Percentiles rank a stretch among this genome's conserved stretches.
These are phyloP conservation scores for Pedicia rivosa DNA, from an alignment of 2,888 invertebrate genomes.

Conservation along the genomic window DNA sequence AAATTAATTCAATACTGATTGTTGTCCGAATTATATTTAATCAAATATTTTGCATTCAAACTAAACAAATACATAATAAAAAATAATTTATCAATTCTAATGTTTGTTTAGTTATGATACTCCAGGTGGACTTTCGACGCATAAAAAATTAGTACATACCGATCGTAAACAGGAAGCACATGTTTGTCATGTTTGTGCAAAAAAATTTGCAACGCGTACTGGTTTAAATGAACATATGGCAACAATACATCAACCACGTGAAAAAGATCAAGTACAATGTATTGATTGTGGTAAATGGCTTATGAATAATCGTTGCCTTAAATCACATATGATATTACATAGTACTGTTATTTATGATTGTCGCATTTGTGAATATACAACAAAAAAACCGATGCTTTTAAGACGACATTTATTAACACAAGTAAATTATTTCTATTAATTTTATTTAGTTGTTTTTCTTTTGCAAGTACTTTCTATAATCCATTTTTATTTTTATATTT, in stretches of 20 bases:
- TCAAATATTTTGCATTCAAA: too few relatives aligned
- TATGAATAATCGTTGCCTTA: constrained; percentile 12
- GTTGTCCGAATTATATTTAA: too few relatives aligned
- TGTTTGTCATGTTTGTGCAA: constrained; percentile 11
- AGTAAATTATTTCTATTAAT: not conserved
- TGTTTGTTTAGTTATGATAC: constrained; percentile 8
- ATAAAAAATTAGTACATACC: constrained; percentile 8
- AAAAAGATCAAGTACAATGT: constrained; percentile 11
- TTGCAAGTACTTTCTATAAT: too few relatives aligned
- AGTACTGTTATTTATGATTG: constrained; percentile 7
- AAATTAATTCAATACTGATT: too few relatives aligned
- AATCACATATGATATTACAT: constrained; percentile 11
- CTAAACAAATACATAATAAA: too few relatives aligned
- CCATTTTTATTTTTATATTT: not conserved
- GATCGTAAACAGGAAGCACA: constrained; percentile 3
- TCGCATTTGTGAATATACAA: constrained; percentile 9
- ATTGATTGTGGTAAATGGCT: constrained; percentile 11
- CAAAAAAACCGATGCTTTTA: constrained; percentile 10
- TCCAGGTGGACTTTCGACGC: constrained; percentile 10
- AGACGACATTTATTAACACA: constrained; percentile 10
- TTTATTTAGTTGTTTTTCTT: too few relatives aligned
- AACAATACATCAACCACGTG: constrained; percentile 9
- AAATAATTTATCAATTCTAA: too few relatives aligned
- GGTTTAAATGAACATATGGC: constrained; percentile 10
- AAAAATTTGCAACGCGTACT: constrained; percentile 10